Conservation (phyloP, 2,888 invertebrate genomes). For the Timandra comae region DNA sequence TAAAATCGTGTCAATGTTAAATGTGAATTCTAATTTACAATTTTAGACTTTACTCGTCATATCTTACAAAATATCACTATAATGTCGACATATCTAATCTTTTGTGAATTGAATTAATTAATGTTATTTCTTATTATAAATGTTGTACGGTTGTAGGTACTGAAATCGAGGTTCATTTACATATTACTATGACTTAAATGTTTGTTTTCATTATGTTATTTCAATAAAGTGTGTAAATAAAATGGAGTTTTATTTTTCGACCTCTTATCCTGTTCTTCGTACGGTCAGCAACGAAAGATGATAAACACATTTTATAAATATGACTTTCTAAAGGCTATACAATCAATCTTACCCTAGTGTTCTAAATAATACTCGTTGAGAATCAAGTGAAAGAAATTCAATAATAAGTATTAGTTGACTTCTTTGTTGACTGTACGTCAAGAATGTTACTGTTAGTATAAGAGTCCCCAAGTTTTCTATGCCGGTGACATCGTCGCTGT, state of each 20-base stretch:
- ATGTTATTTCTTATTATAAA: conserved; percentile 62
- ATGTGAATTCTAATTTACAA: conserved; percentile 2
- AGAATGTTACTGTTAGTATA: too few relatives aligned
- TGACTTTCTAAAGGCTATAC: neutral
- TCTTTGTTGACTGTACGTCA: too few relatives aligned
- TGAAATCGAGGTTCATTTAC: conserved; percentile 65
- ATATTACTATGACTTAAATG: conserved; percentile 50
- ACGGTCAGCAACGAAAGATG: neutral
- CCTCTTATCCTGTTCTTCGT: conserved; percentile 1
- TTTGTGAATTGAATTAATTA: conserved; percentile 68
- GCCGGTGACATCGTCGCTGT: too few relatives aligned
- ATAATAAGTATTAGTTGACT: too few relatives aligned
- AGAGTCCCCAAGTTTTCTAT: too few relatives aligned
- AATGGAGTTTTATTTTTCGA: conserved; percentile 24
- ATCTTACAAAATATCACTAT: conserved; percentile 67
- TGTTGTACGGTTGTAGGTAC: conserved; percentile 72
- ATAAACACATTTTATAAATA: neutral
- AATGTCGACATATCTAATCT: conserved; percentile 72
- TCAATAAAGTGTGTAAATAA: conserved; percentile 78
- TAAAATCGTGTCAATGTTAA: conserved; percentile 15
- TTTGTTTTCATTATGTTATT: conserved; percentile 75
- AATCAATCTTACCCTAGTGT: too few relatives aligned
- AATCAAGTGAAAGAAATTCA: too few relatives aligned
- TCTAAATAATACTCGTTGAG: too few relatives aligned
- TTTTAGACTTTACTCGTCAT: conserved; percentile 46